Evolutionary conservation across 2,888 invertebrate species (phyloP).

Genomic region (Erebia epiphron): DNA sequence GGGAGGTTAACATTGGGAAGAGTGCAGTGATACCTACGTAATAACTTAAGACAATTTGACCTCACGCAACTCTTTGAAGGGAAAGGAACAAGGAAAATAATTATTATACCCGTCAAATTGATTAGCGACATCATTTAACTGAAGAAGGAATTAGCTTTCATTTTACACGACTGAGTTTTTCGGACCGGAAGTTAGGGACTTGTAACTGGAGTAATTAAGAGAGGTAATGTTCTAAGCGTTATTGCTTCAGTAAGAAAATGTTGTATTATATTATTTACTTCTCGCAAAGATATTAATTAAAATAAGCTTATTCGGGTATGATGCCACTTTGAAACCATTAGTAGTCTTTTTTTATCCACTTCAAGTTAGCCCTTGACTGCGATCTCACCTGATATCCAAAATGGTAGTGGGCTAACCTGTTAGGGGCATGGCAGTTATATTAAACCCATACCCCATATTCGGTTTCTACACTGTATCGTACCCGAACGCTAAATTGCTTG

Average conservation of each 20-base stretch:
- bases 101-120: conserved; percentile 25
- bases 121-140: conserved; percentile 17
- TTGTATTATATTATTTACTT: neutral
- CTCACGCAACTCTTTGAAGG: conserved; percentile 29
- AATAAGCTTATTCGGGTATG: no score
- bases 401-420: no score
- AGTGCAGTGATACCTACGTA: conserved; percentile 53
- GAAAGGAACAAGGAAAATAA: conserved; percentile 18
- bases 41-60: conserved; percentile 58
- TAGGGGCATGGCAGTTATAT: no score
- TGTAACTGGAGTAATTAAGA: neutral
- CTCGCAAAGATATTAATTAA: no score
- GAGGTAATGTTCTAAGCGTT: neutral
- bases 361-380: no score
- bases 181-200: neutral
- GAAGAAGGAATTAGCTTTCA: conserved; percentile 17
- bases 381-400: no score
- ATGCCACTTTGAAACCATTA: no score
- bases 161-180: conserved; percentile 8
- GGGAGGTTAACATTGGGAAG: conserved; percentile 49
- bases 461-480: no score
- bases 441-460: no score
- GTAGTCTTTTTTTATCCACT: no score
- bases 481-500: no score
- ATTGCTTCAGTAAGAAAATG: conserved; percentile 1